A percentile compares a stretch with the other conserved stretches of the same genome.
Conservation (phyloP, 2,113 vertebrate species). For the Pomatostomus ruficeps region DNA sequence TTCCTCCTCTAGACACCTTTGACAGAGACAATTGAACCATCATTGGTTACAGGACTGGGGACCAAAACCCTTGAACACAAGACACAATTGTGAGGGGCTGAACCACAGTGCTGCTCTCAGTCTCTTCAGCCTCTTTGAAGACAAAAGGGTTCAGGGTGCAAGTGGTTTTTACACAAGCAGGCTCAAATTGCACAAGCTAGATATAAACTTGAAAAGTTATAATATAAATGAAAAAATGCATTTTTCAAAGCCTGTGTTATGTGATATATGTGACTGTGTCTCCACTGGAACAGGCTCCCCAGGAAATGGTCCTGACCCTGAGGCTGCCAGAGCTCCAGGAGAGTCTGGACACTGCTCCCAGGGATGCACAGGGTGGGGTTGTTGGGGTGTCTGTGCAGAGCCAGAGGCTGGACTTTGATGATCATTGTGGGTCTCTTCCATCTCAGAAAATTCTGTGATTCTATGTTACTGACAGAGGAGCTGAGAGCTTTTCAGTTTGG, state of each 20-base stretch:
- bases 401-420: not conserved
- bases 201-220: not conserved
- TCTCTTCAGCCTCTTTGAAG: not conserved
- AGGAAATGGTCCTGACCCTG: fast-evolving
- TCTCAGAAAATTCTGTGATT: not conserved
- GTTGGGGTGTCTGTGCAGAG: not conserved
- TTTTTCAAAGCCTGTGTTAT: not conserved
- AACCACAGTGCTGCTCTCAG: not conserved
- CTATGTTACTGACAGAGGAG: not conserved
- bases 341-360: fast-evolving
- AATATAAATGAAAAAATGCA: not conserved
- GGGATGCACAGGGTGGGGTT: not conserved
- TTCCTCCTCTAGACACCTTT: not conserved
- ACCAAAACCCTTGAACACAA: not conserved
- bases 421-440: fast-evolving
- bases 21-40: not conserved
- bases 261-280: not conserved
- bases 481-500: not conserved
- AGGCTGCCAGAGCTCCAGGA: not conserved
- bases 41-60: not conserved
- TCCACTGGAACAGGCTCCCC: not conserved
- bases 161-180: not conserved
- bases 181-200: not conserved
- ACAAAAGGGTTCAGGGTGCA: not conserved
- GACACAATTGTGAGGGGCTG: not conserved